A percentile compares a stretch with the other conserved stretches of the same genome.
Evolutionary conservation across 1,140 invertebrate species (phyloP).

Genomic region (Cotesia glomerata): DNA sequence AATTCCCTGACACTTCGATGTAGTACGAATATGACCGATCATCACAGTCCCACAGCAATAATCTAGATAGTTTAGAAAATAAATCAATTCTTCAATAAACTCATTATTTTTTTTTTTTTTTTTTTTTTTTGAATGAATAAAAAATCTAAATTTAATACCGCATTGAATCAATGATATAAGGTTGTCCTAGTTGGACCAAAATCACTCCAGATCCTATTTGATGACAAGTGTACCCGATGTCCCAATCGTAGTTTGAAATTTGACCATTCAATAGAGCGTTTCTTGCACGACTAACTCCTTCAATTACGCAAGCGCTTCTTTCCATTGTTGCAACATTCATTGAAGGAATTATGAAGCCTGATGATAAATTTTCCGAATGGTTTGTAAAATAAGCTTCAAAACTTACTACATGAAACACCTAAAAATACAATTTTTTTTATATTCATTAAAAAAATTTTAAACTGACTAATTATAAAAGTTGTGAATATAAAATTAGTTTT

Average conservation of each 20-base stretch:
- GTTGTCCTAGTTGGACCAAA: slow-evolving; percentile 93
- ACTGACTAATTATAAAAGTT: no score
- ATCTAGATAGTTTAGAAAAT: slow-evolving; percentile 54
- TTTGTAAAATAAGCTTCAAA: slow-evolving; percentile 88
- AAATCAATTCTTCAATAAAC: slow-evolving; percentile 17
- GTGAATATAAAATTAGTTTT: no score
- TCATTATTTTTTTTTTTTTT: no score
- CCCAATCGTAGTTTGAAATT: slow-evolving; percentile 95
- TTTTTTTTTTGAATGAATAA: neutral
- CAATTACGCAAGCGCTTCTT: slow-evolving; percentile 89
- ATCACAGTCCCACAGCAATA: slow-evolving; percentile 98
- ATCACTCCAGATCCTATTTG: slow-evolving; percentile 95
- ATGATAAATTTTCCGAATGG: slow-evolving; percentile 75
- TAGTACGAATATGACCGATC: slow-evolving; percentile 95
- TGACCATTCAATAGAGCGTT: slow-evolving; percentile 98
- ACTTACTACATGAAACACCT: slow-evolving; percentile 92
- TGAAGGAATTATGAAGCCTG: slow-evolving; percentile 83
- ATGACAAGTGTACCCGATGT: slow-evolving; percentile 98
- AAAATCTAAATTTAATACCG: slow-evolving; percentile 63
- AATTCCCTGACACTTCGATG: slow-evolving; percentile 94
- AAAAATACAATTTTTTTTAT: slow-evolving; percentile 4
- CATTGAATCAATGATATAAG: slow-evolving; percentile 91
- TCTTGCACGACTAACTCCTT: slow-evolving; percentile 87
- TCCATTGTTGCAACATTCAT: slow-evolving; percentile 92
- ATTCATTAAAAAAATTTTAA: no score